These are phyloP conservation scores for Sebastiscus tertius DNA, from an alignment of 2,797 vertebrate species.

Conservation along the genomic window DNA sequence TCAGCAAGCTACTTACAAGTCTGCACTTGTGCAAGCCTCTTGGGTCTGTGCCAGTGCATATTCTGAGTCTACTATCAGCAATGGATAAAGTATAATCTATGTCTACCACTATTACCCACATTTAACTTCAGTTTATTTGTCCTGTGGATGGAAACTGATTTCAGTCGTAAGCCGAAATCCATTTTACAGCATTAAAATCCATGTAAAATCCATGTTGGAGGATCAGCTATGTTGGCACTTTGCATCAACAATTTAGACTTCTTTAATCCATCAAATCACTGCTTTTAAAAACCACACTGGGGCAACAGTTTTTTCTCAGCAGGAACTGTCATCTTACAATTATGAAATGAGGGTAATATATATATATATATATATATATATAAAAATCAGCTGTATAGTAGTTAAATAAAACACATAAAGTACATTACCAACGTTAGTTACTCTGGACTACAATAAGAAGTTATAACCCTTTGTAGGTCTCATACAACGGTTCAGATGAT, in stretches of 20 bases:
- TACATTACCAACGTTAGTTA: neutral
- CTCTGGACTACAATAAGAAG: neutral
- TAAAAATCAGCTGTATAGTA: neutral
- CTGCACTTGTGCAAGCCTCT: neutral
- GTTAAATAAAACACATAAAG: neutral
- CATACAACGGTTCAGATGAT: too few relatives aligned
- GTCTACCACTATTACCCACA: neutral
- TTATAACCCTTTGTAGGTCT: neutral
- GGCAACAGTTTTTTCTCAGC: neutral
- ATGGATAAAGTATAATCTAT: neutral
- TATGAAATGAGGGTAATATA: neutral
- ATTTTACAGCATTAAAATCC: conserved; percentile 2
- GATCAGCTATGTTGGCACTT: conserved; percentile 3
- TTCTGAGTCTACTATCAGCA: neutral
- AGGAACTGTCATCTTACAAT: neutral
- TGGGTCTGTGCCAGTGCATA: neutral
- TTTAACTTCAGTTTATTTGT: conserved; percentile 3
- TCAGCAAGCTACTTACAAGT: neutral
- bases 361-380: neutral
- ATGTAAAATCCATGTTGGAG: neutral
- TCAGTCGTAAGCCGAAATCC: conserved; percentile 6
- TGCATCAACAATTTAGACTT: neutral
- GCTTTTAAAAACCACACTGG: neutral
- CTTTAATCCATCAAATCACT: conserved; percentile 1
- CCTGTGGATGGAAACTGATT: conserved; percentile 6